phyloP scores from a whole-genome alignment of 2,113 vertebrate species.

The Saimiri boliviensis region DNA sequence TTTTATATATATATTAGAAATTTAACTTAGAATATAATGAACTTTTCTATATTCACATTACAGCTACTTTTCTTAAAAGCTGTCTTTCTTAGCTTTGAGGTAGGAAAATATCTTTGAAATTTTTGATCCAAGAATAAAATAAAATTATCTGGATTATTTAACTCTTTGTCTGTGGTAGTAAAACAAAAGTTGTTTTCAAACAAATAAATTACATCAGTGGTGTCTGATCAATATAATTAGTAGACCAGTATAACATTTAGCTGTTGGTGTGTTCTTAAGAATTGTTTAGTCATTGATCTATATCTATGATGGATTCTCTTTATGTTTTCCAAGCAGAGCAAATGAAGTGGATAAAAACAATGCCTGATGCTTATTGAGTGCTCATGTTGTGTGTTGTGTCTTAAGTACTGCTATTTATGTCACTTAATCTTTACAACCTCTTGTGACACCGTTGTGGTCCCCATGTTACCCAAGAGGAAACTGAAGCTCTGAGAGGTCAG shows the following conservation, averaged over 20 bases:
- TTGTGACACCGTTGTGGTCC: neutral
- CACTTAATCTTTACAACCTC: neutral
- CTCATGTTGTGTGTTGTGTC: neutral
- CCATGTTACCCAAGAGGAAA: neutral
- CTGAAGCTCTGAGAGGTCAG: neutral
- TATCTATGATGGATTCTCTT: neutral
- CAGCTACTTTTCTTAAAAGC: neutral
- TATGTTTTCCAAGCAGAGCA: neutral
- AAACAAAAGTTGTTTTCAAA: slow-evolving; percentile 19
- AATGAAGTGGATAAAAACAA: neutral
- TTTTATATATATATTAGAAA: neutral
- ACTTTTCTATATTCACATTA: neutral
- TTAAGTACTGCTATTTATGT: neutral
- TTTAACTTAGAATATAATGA: slow-evolving; percentile 15
- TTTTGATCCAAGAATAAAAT: slow-evolving; percentile 30
- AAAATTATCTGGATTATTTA: neutral
- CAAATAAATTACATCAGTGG: neutral
- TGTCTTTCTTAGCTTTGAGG: neutral
- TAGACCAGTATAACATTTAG: neutral
- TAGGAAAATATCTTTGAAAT: neutral
- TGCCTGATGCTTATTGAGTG: neutral
- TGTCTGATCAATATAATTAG: neutral
- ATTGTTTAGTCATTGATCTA: neutral
- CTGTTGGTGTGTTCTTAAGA: neutral
- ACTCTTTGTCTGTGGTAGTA: neutral